These are phyloP conservation scores for Cardiocondyla obscurior DNA, from an alignment of 1,140 invertebrate genomes.

Conservation along the genomic window DNA sequence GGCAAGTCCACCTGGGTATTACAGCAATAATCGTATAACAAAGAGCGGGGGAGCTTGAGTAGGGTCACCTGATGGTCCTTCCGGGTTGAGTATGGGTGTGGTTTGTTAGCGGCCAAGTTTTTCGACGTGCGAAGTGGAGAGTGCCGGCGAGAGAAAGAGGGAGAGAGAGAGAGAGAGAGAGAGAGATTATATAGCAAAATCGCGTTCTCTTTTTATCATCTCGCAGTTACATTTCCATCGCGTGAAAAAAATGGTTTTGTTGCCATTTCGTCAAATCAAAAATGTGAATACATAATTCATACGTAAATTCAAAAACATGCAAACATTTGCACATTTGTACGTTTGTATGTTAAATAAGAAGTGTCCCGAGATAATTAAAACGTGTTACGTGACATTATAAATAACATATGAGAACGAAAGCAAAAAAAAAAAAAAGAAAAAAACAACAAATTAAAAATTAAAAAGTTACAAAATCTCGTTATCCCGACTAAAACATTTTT, in stretches of 20 bases:
- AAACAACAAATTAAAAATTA: too few relatives aligned
- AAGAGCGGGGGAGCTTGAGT: conserved; percentile 67
- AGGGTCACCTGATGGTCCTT: conserved; percentile 80
- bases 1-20: conserved; percentile 73
- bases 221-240: too few relatives aligned
- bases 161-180: too few relatives aligned
- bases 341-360: not conserved
- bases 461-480: not conserved
- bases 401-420: not conserved
- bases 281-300: not conserved
- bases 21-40: conserved; percentile 83
- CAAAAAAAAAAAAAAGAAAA: not conserved
- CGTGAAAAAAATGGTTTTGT: not conserved
- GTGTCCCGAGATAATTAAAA: not conserved
- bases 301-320: not conserved
- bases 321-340: too few relatives aligned
- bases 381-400: not conserved
- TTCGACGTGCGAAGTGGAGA: conserved; percentile 12
- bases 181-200: too few relatives aligned
- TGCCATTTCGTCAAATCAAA: not conserved
- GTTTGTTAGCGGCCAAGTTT: conserved; percentile 68
- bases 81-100: conserved; percentile 73
- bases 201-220: too few relatives aligned
- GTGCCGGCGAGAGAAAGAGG: not conserved
- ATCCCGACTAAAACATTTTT: not conserved